A percentile compares a stretch with the other conserved stretches of the same genome.
These are phyloP conservation scores for Helogale parvula DNA, from an alignment of 2,113 vertebrate genomes.

Conservation along the genomic window DNA sequence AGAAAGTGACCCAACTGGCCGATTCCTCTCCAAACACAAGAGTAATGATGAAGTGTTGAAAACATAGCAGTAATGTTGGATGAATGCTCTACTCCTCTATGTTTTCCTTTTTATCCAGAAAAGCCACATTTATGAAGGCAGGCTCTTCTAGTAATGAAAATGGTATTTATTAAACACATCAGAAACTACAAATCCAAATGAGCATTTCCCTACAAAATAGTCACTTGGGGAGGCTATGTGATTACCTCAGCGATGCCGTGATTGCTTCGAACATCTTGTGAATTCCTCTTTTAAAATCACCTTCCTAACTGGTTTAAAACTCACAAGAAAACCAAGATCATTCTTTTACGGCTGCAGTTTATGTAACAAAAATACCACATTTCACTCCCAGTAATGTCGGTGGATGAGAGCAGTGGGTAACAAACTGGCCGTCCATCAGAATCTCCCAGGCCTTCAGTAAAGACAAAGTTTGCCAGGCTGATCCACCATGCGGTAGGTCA, in stretches of 20 bases:
- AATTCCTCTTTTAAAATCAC: constrained; percentile 69
- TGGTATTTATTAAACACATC: constrained; percentile 68
- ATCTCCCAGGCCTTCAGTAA: not conserved
- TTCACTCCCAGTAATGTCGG: not conserved
- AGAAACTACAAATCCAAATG: constrained; percentile 55
- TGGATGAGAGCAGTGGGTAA: not conserved
- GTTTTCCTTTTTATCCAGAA: not conserved
- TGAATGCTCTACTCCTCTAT: not conserved
- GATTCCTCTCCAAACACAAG: not conserved
- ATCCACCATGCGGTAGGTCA: not conserved
- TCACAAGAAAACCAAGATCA: constrained; percentile 38
- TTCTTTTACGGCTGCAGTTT: not conserved
- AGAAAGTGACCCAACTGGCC: not conserved
- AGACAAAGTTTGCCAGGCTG: not conserved
- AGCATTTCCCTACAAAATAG: constrained; percentile 44
- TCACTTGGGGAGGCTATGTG: constrained; percentile 14
- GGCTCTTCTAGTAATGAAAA: constrained; percentile 42
- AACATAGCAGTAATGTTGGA: rapidly evolving
- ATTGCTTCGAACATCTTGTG: constrained; percentile 58
- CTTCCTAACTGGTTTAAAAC: constrained; percentile 45
- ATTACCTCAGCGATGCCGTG: constrained; percentile 45
- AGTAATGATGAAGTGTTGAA: not conserved
- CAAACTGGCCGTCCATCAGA: not conserved
- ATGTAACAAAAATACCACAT: not conserved
- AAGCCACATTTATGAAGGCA: not conserved